phyloP scores from a whole-genome alignment of 1,140 invertebrate species.

The Metopolophium dirhodum region DNA sequence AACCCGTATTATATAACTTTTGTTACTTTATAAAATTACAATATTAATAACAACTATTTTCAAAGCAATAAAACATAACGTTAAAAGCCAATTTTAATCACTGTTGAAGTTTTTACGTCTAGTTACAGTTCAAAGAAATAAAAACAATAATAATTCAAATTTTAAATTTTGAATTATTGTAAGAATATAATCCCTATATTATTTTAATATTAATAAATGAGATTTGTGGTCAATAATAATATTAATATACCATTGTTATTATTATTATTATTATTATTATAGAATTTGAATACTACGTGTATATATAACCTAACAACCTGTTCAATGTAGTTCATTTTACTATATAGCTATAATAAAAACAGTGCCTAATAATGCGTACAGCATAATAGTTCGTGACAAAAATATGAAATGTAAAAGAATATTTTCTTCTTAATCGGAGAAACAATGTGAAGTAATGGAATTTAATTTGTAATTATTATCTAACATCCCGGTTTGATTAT shows the following conservation, averaged over 20 bases:
- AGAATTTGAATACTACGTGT: too few species aligned
- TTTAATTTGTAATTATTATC: constrained; percentile 16
- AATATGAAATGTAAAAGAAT: constrained; percentile 1
- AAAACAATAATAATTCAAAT: background rate
- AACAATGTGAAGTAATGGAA: background rate
- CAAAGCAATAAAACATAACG: constrained; percentile 9
- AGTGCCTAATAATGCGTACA: background rate
- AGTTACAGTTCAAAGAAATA: background rate
- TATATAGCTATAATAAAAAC: background rate
- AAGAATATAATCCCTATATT: background rate
- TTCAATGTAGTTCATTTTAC: background rate
- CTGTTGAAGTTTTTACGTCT: background rate
- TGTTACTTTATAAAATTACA: background rate
- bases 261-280: background rate
- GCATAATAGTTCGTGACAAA: background rate
- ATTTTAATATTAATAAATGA: background rate
- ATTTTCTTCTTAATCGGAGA: background rate
- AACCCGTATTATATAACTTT: background rate
- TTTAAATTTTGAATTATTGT: background rate
- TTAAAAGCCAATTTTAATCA: constrained; percentile 1
- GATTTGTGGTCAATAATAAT: too few species aligned
- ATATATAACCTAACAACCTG: background rate
- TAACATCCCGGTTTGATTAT: background rate
- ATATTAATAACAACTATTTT: background rate
- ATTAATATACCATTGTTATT: too few species aligned